A percentile compares a stretch with the other conserved stretches of the same genome.
These are phyloP conservation scores for Harmothoe impar DNA, from an alignment of 2,888 invertebrate species.

Conservation along the genomic window DNA sequence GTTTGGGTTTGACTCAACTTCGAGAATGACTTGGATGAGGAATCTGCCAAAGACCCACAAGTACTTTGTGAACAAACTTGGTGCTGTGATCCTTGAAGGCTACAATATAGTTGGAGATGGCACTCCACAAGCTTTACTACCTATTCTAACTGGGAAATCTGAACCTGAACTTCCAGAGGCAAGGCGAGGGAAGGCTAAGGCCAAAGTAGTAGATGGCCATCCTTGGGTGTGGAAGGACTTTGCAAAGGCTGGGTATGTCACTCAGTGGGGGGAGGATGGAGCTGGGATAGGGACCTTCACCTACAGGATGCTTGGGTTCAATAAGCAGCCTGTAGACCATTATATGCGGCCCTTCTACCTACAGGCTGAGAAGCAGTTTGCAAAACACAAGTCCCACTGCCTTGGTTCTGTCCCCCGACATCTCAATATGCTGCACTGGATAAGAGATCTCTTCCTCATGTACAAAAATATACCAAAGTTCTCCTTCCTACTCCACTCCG, in stretches of 20 bases:
- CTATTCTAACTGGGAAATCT: constrained; percentile 71
- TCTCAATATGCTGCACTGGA: constrained; percentile 81
- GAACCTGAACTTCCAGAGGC: constrained; percentile 89
- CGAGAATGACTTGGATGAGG: constrained; percentile 86
- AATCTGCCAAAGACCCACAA: constrained; percentile 78
- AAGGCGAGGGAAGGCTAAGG: constrained; percentile 87
- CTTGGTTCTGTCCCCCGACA: constrained; percentile 90
- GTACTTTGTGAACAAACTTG: too few species aligned
- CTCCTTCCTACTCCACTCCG: constrained; percentile 93
- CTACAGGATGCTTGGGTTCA: too few species aligned
- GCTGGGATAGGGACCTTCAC: too few species aligned
- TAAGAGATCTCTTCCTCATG: constrained; percentile 86
- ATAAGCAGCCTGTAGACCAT: too few species aligned
- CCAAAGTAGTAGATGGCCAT: constrained; percentile 89
- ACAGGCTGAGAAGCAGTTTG: constrained; percentile 85
- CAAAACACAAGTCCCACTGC: constrained; percentile 85
- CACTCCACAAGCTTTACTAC: constrained; percentile 72
- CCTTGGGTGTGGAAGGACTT: constrained; percentile 95
- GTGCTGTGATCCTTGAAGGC: too few species aligned
- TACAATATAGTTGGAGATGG: constrained; percentile 74
- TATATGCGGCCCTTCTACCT: constrained; percentile 88
- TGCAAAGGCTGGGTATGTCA: too few species aligned
- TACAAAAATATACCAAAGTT: constrained; percentile 90
- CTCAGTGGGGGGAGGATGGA: too few species aligned
- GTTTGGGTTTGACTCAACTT: constrained; percentile 94